A percentile compares a stretch with the other conserved stretches of the same genome.
phyloP scores from a whole-genome alignment of 2,797 vertebrate species.

The Garrulus glandarius region DNA sequence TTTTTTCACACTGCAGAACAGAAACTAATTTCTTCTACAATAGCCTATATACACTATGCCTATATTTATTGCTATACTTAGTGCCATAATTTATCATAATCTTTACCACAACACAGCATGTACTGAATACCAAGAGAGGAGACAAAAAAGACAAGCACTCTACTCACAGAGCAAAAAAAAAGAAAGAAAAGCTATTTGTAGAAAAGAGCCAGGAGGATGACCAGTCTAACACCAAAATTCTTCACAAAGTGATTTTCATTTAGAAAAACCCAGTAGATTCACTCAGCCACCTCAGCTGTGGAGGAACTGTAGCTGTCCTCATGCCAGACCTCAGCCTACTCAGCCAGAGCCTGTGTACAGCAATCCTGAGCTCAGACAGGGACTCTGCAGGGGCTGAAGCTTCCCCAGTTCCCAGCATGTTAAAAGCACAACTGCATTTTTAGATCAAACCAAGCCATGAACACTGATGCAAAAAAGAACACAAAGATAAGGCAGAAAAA shows the following conservation, averaged over 20 bases:
- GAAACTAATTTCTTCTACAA: neutral
- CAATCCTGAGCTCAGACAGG: neutral
- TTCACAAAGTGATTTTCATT: neutral
- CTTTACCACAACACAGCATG: neutral
- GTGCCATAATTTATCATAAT: neutral
- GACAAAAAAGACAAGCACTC: neutral
- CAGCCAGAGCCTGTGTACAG: neutral
- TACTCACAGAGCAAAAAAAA: neutral
- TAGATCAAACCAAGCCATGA: neutral
- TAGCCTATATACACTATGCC: neutral
- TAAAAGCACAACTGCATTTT: neutral
- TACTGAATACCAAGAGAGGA: neutral
- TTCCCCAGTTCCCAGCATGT: neutral
- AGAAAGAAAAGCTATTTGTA: neutral
- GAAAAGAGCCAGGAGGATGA: neutral
- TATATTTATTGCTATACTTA: neutral
- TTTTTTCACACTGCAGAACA: neutral
- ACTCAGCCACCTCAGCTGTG: neutral
- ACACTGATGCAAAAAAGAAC: neutral
- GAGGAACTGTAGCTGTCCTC: neutral
- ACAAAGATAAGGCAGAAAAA: neutral
- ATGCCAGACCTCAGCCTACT: neutral
- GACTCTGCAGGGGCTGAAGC: rapidly evolving
- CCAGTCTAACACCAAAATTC: neutral
- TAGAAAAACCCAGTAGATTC: neutral